phyloP scores from a whole-genome alignment of 1,140 invertebrate species.

The Cydia fagiglandana region DNA sequence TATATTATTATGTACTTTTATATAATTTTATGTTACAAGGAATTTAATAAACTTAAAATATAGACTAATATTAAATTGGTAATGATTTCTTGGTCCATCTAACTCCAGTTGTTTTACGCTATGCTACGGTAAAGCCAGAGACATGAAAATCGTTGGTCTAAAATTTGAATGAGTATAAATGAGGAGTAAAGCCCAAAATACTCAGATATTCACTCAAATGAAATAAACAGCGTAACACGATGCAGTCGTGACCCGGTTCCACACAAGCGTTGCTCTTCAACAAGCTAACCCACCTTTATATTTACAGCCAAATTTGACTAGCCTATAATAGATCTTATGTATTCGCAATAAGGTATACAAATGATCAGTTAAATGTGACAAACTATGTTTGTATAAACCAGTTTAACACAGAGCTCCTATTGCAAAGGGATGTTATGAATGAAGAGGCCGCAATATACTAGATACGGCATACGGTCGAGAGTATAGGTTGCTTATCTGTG shows the following conservation, averaged over 20 bases:
- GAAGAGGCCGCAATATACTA: not conserved
- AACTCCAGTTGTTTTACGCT: too few relatives aligned
- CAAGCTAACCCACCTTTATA: not conserved
- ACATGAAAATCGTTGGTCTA: too few relatives aligned
- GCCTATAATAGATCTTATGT: not conserved
- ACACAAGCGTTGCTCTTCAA: not conserved
- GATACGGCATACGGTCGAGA: not conserved
- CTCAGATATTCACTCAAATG: not conserved
- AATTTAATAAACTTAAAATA: too few relatives aligned
- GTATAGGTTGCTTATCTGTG: not conserved
- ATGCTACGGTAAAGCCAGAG: too few relatives aligned
- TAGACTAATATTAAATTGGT: too few relatives aligned
- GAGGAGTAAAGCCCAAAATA: too few relatives aligned
- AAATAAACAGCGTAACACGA: not conserved
- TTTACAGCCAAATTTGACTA: not conserved
- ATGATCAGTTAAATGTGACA: not conserved
- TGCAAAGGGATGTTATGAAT: not conserved
- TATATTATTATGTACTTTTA: too few relatives aligned
- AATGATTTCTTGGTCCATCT: too few relatives aligned
- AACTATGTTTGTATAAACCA: not conserved
- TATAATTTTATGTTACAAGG: too few relatives aligned
- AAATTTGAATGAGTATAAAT: too few relatives aligned
- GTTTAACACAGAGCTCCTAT: not conserved
- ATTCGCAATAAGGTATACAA: not conserved
- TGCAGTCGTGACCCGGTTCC: constrained; percentile 3